These are phyloP conservation scores for Ptychochromis oligacanthus DNA, from an alignment of 2,113 vertebrate species.

Conservation along the genomic window DNA sequence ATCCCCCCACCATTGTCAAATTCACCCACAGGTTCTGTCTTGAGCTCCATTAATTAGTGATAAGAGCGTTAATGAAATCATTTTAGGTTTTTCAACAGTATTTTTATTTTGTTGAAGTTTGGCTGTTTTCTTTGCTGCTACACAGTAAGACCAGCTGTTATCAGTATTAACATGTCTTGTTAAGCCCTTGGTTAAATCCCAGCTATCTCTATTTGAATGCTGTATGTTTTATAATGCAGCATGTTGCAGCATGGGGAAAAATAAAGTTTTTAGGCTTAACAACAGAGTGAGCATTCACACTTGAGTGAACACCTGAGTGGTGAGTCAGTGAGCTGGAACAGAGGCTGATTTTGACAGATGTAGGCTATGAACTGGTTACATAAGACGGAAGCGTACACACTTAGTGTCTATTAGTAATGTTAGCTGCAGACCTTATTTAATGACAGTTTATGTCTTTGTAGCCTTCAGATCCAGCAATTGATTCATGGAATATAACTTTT, in stretches of 20 bases:
- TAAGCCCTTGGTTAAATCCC: neutral
- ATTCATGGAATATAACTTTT: neutral
- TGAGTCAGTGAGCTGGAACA: slow-evolving; percentile 47
- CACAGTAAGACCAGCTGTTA: neutral
- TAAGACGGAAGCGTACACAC: neutral
- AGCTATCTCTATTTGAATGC: neutral
- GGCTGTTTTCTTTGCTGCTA: neutral
- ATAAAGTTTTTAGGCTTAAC: slow-evolving; percentile 22
- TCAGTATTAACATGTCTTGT: neutral
- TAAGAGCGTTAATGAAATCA: too few species aligned
- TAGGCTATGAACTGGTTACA: slow-evolving; percentile 10
- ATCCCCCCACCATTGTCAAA: neutral
- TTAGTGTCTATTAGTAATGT: neutral
- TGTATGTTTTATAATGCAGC: slow-evolving; percentile 15
- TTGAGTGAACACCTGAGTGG: slow-evolving; percentile 22
- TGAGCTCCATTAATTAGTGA: neutral
- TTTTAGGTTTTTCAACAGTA: neutral
- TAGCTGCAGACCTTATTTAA: neutral
- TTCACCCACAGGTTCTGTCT: slow-evolving; percentile 21
- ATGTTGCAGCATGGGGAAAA: slow-evolving; percentile 41
- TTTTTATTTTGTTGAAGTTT: neutral
- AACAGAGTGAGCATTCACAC: neutral
- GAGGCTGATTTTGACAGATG: slow-evolving; percentile 38
- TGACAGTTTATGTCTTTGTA: neutral
- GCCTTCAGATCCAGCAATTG: neutral